Percentiles rank a stretch among this genome's conserved stretches.
These are phyloP conservation scores for Choloepus didactylus DNA, from an alignment of 2,797 vertebrate species.

Conservation along the genomic window DNA sequence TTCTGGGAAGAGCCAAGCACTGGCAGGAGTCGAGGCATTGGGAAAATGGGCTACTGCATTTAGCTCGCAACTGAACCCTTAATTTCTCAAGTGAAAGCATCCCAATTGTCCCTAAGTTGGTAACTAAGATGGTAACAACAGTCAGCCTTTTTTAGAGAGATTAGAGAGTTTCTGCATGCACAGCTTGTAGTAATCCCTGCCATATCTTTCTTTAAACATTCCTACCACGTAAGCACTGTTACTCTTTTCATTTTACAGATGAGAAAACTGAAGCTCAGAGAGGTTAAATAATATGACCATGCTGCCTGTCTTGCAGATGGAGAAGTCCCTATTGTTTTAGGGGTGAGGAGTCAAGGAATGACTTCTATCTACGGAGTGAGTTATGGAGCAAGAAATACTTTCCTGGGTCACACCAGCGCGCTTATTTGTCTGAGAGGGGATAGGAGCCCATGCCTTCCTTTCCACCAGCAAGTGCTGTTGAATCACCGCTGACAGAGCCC, in stretches of 20 bases:
- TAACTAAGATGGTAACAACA: background rate
- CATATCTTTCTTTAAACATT: background rate
- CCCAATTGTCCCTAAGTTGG: background rate
- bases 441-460: background rate
- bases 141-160: background rate
- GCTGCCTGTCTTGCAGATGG: background rate
- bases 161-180: background rate
- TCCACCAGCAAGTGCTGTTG: too few species aligned
- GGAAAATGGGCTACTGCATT: background rate
- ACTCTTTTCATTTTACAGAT: background rate
- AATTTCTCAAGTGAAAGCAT: background rate
- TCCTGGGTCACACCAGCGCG: background rate
- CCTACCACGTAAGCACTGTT: rapidly evolving
- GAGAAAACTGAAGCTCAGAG: background rate
- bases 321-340: background rate
- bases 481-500: background rate
- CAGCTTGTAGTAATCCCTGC: background rate
- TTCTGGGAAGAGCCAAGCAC: background rate
- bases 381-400: background rate
- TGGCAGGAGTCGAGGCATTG: background rate
- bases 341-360: background rate
- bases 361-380: background rate
- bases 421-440: background rate
- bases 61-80: slow-evolving; percentile 41
- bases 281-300: background rate